These are phyloP conservation scores for Phyllotreta striolata DNA, from an alignment of 2,888 invertebrate species.

Conservation along the genomic window DNA sequence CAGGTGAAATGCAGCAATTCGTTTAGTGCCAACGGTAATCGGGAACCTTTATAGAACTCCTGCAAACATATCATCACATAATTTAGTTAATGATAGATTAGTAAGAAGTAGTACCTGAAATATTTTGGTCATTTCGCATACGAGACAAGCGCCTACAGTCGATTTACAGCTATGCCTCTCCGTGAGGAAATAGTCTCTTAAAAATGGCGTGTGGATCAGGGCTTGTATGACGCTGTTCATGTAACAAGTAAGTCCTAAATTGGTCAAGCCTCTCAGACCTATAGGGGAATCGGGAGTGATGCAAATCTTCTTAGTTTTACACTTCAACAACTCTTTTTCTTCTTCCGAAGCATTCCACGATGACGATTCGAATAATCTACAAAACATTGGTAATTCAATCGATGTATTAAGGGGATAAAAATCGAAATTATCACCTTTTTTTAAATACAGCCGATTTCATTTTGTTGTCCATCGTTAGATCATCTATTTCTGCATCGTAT, in stretches of 20 bases:
- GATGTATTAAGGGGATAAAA: slow-evolving; percentile 5
- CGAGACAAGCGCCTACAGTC: slow-evolving; percentile 80
- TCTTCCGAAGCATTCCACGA: slow-evolving; percentile 82
- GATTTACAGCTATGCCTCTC: slow-evolving; percentile 89
- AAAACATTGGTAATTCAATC: too few species aligned
- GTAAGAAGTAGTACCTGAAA: slow-evolving; percentile 77
- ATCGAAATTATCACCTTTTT: slow-evolving; percentile 48
- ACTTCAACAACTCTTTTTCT: slow-evolving; percentile 78
- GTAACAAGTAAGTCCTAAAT: slow-evolving; percentile 97
- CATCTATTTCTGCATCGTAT: slow-evolving; percentile 65
- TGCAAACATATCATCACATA: slow-evolving; percentile 45
- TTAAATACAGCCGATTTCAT: slow-evolving; percentile 54
- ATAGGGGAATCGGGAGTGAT: slow-evolving; percentile 85
- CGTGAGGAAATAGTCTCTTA: slow-evolving; percentile 94
- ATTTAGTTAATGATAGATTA: slow-evolving; percentile 33
- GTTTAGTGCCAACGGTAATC: slow-evolving; percentile 87
- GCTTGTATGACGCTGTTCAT: slow-evolving; percentile 99
- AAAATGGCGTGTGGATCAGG: slow-evolving; percentile 91
- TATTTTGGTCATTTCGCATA: slow-evolving; percentile 93
- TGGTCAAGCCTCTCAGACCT: slow-evolving; percentile 91
- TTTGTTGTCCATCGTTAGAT: slow-evolving; percentile 55
- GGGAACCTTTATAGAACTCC: slow-evolving; percentile 93
- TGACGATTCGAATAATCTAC: slow-evolving; percentile 64
- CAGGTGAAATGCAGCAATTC: slow-evolving; percentile 92
- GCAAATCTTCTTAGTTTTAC: slow-evolving; percentile 79